Evolutionary conservation across 2,888 invertebrate genomes (phyloP).

Genomic region (Euclidia mi): DNA sequence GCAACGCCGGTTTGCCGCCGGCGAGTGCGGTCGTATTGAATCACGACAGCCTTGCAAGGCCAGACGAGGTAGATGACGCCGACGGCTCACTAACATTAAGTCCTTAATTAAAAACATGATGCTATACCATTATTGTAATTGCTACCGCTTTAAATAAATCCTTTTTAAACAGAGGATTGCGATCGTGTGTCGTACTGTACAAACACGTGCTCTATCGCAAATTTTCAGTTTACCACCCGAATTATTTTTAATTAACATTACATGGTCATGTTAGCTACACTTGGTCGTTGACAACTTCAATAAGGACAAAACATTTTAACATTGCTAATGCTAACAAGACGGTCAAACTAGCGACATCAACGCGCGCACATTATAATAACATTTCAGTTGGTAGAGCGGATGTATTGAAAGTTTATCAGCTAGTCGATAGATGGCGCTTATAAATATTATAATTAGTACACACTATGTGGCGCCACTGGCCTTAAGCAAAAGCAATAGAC

Average conservation of each 20-base stretch:
- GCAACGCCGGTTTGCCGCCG: slow-evolving; percentile 31
- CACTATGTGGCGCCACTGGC: slow-evolving; percentile 13
- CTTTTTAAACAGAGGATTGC: neutral
- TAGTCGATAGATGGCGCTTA: slow-evolving; percentile 50
- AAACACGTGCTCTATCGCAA: slow-evolving; percentile 14
- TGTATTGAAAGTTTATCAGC: slow-evolving; percentile 17
- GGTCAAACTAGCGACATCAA: slow-evolving; percentile 44
- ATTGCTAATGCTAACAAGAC: neutral
- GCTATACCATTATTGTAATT: neutral
- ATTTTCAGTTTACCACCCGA: slow-evolving; percentile 9
- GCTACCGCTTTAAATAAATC: neutral
- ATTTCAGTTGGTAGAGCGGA: slow-evolving; percentile 18
- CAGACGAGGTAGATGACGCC: slow-evolving; percentile 34
- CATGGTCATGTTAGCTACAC: slow-evolving; percentile 16
- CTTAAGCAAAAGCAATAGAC: too few species aligned
- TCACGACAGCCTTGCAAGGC: slow-evolving; percentile 73
- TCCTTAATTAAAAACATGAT: neutral
- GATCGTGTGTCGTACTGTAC: neutral
- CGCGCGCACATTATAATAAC: neutral
- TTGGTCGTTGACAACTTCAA: slow-evolving; percentile 8
- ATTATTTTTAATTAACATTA: slow-evolving; percentile 20
- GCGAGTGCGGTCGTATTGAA: slow-evolving; percentile 43
- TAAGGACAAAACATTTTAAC: neutral
- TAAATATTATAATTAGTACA: neutral
- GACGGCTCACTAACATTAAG: neutral